Evolutionary conservation across 2,797 vertebrate species (phyloP).

Genomic region (Simalia tracyae): DNA sequence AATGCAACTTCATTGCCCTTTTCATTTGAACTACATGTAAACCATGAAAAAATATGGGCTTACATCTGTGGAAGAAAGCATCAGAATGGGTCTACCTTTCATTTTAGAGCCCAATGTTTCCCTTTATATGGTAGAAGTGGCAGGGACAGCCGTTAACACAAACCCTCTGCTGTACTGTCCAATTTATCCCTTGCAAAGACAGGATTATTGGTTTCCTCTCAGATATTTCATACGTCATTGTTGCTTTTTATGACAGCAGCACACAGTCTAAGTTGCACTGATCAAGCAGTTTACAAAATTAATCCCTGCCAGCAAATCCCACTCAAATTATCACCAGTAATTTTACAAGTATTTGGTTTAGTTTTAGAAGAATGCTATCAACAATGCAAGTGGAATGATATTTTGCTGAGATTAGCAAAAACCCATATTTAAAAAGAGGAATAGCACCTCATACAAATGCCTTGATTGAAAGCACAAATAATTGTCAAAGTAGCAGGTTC

Average conservation of each 20-base stretch:
- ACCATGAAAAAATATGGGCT: neutral
- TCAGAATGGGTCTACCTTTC: neutral
- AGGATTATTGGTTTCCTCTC: slow-evolving; percentile 39
- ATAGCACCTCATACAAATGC: neutral
- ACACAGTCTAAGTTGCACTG: slow-evolving; percentile 40
- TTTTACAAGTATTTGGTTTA: neutral
- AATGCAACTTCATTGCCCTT: neutral
- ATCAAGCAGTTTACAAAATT: slow-evolving; percentile 40
- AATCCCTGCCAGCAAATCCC: slow-evolving; percentile 44
- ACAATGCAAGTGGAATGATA: neutral
- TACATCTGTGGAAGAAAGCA: neutral
- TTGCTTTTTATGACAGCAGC: slow-evolving; percentile 18
- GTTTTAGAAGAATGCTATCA: slow-evolving; percentile 16
- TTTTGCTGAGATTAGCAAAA: slow-evolving; percentile 29
- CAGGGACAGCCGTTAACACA: slow-evolving; percentile 16
- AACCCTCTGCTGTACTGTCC: slow-evolving; percentile 6
- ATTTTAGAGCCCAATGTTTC: neutral
- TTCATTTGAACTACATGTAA: neutral
- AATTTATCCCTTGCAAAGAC: neutral
- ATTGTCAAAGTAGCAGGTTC: neutral
- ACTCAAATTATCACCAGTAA: slow-evolving; percentile 33
- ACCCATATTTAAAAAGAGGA: neutral
- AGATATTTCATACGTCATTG: slow-evolving; percentile 11
- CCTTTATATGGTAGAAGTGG: neutral
- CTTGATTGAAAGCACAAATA: slow-evolving; percentile 6